Conservation (phyloP, 1,140 invertebrate species). For the Palaemon carinicauda region DNA sequence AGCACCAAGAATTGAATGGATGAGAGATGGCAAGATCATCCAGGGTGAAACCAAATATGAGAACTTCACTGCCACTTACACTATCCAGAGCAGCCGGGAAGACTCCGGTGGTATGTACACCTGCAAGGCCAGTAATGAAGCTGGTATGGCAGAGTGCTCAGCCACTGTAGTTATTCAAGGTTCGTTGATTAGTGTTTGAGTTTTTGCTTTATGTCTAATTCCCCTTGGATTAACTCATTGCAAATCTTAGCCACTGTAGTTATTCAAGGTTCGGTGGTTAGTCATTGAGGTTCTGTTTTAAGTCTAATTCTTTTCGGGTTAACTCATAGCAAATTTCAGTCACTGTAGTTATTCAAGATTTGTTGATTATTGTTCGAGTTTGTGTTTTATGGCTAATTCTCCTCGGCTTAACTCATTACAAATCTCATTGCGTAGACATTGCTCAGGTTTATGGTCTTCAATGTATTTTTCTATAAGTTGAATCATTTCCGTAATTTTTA, state of each 20-base stretch:
- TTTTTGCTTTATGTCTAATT: no score
- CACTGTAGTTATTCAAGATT: conserved; percentile 71
- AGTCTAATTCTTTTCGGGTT: no score
- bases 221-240: no score
- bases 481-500: no score
- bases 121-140: conserved; percentile 74
- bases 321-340: no score
- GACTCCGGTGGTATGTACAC: conserved; percentile 75
- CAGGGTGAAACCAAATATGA: conserved; percentile 72
- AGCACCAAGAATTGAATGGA: conserved; percentile 84
- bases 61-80: conserved; percentile 77
- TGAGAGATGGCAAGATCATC: conserved; percentile 66
- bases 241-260: conserved; percentile 68
- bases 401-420: no score
- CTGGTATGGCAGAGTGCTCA: conserved; percentile 76
- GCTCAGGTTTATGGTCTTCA: no score
- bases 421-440: no score
- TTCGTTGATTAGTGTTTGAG: conserved; percentile 45
- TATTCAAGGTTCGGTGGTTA: conserved; percentile 68
- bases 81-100: conserved; percentile 73
- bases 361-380: background rate
- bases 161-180: conserved; percentile 73
- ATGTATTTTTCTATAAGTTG: no score
- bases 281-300: no score
- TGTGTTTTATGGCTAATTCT: no score